Evolutionary conservation across 1,140 invertebrate species (phyloP), one percentile per base, ranked within the genome.

Genomic region (Grapholita molesta): DNA sequence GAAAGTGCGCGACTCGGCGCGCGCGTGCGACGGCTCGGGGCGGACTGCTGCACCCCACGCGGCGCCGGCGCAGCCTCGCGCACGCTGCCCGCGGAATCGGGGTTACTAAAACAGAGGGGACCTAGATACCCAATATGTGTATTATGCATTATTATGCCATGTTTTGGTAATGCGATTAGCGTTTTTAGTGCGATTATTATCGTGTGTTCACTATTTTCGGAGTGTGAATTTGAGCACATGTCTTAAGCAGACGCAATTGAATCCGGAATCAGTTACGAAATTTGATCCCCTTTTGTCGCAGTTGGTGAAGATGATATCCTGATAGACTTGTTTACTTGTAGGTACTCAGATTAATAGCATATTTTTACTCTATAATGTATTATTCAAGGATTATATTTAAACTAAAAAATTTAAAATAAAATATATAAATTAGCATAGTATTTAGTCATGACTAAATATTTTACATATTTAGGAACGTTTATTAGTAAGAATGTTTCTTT

Each of bases 11-110:
- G 84, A 80, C 79, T 77, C 85, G 77, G 76, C 71, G 81, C 77
- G 78, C 80, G 84, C 83, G 74, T 75, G 77, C 87, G 84, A 78
- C 75, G 78, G 57, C 83, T 83, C 85, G 85, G 80, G 72, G 74
- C 78, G 68, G 66, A 88, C 85, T 89, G 85, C 76, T 68, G 77
- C 77, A 77, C 73, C 72, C 75, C 70, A 74, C 76, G 66, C 71
- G 72, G 7, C 42, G 42, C 42, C 79, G 77, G 76, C 76, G 77
- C 78, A 57, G 70, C 25, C 69, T 66, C 55, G 52, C 72, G 64
- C 53, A 67, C 77, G 73, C 68, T 84, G 80, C 74, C 80, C 77
- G 77, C 55, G 0, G n/a, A 30, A 61, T 61, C 25, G 55, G 55
- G 55, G 55, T 61, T 61, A 61, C 55, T 61, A 30, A 61, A 61